phyloP scores from a whole-genome alignment of 2,113 vertebrate species.

The Cebus imitator region DNA sequence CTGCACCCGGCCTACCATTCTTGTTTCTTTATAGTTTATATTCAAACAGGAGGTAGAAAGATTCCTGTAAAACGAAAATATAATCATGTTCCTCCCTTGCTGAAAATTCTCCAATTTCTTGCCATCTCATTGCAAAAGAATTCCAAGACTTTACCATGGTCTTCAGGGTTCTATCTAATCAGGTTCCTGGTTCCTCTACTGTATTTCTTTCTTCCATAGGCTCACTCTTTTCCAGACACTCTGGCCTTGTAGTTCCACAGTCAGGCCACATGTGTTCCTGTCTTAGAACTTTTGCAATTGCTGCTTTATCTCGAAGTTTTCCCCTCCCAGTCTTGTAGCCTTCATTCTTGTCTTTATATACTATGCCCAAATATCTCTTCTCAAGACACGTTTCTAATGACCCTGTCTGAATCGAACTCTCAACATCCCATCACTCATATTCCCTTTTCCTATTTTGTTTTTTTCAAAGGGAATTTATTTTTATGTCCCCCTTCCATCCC shows the following conservation, averaged over 20 bases:
- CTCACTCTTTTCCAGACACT: not conserved
- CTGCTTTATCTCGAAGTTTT: not conserved
- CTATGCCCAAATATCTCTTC: not conserved
- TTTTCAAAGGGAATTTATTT: not conserved
- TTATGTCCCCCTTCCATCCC: not conserved
- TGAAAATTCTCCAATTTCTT: not conserved
- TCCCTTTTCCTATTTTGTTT: not conserved
- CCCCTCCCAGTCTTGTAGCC: not conserved
- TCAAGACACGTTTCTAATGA: not conserved
- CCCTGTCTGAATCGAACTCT: not conserved
- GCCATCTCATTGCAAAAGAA: not conserved
- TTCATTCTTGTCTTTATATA: not conserved
- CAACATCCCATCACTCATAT: not conserved
- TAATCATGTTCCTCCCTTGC: not conserved
- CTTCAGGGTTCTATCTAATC: not conserved
- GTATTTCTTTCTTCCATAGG: not conserved
- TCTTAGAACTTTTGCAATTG: not conserved
- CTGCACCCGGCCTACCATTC: not conserved
- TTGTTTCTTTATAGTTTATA: not conserved
- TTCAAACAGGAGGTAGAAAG: not conserved
- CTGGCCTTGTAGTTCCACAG: not conserved
- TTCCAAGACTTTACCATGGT: not conserved
- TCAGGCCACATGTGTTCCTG: not conserved
- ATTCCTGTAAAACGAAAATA: not conserved
- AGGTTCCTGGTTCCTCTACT: not conserved